These are phyloP conservation scores for Amphiprion percula DNA, from an alignment of 2,113 vertebrate species.

Conservation along the genomic window DNA sequence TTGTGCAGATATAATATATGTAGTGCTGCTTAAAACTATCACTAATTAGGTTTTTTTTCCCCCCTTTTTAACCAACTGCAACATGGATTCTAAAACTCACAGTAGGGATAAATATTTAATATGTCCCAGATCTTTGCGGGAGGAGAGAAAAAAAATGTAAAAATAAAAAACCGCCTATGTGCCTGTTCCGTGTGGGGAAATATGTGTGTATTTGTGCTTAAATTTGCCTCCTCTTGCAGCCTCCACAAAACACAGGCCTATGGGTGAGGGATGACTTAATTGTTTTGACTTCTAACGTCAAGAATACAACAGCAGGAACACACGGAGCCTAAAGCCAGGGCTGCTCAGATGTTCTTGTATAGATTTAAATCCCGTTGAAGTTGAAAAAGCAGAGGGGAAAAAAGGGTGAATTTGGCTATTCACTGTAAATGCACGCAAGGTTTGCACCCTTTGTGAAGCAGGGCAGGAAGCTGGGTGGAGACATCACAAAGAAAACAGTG, in stretches of 20 bases:
- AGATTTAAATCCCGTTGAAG: conserved; percentile 33
- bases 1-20: conserved; percentile 11
- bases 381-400: neutral
- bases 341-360: conserved; percentile 17
- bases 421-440: conserved; percentile 3
- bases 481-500: neutral
- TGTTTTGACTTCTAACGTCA: conserved; percentile 72
- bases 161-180: neutral
- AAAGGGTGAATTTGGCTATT: conserved; percentile 13
- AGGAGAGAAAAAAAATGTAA: neutral
- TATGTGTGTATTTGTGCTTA: conserved; percentile 1
- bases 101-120: conserved; percentile 67
- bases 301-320: conserved; percentile 65
- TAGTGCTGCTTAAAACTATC: conserved; percentile 25
- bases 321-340: conserved; percentile 51
- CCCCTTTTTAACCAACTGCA: conserved; percentile 6
- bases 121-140: conserved; percentile 53
- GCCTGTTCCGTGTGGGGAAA: neutral
- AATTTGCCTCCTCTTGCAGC: conserved; percentile 29
- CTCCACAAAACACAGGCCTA: conserved; percentile 43
- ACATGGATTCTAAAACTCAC: conserved; percentile 44
- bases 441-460: neutral
- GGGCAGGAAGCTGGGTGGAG: neutral
- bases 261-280: conserved; percentile 71
- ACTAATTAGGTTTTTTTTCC: conserved; percentile 34